A percentile compares a stretch with the other conserved stretches of the same genome.
Conservation (phyloP, 2,797 vertebrate genomes). For the Sebastes cheni region DNA sequence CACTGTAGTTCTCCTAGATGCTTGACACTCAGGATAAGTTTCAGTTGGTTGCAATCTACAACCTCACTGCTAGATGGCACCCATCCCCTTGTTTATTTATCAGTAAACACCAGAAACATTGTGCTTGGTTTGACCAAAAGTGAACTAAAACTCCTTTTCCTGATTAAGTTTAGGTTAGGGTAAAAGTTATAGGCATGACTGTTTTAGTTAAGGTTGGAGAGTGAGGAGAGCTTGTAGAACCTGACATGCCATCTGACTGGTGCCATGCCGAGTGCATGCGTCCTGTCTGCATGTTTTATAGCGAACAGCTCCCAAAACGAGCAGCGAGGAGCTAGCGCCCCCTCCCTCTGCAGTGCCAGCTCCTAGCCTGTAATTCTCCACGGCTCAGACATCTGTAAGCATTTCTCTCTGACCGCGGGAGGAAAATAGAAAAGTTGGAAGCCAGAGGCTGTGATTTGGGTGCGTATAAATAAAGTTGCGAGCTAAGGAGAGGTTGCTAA, state of each 20-base stretch:
- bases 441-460: conserved; percentile 70
- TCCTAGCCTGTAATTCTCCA: conserved; percentile 67
- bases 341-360: conserved; percentile 15
- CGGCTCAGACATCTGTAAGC: conserved; percentile 68
- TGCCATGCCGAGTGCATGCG: not conserved
- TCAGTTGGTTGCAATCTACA: not conserved
- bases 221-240: not conserved
- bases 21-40: not conserved
- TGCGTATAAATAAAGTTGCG: conserved; percentile 62
- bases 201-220: not conserved
- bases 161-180: not conserved
- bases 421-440: conserved; percentile 75
- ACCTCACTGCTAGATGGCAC: not conserved
- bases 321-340: conserved; percentile 5
- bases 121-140: not conserved
- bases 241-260: not conserved
- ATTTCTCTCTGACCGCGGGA: conserved; percentile 62
- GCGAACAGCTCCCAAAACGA: conserved; percentile 21
- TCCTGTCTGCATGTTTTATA: not conserved
- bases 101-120: not conserved
- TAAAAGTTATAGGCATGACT: not conserved
- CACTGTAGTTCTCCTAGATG: not conserved
- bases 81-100: not conserved
- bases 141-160: not conserved
- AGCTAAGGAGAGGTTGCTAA: conserved; percentile 59